Evolutionary conservation across 2,797 vertebrate genomes (phyloP), one percentile per base, ranked within the genome.

Genomic region (Phataginus tetradactyla): DNA sequence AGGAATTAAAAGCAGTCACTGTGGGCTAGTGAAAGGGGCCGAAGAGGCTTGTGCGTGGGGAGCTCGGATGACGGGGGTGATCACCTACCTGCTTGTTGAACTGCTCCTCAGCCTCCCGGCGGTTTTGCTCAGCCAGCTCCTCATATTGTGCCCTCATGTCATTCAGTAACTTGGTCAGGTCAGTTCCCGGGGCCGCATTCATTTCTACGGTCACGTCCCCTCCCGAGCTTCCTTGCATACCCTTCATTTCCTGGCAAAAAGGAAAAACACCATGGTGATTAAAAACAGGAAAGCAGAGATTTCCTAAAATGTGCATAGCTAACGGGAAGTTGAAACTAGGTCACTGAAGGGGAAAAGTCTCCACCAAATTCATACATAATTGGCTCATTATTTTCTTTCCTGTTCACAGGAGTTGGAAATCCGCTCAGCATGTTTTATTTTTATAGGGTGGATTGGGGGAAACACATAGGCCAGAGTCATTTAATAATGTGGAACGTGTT

Each of bases 81-180:
- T 0, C 0, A 68, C 34, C 29, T 78, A 96, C 98, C 98, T 97
- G 96, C 86, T 98, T 96, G 10, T 97, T 94, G 96, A 98, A 98
- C 53, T 96, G 98, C 45, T 98, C 96, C 87, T 98, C 98, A 0
- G 97, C 97, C 53, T 98, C 96, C 11, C 51, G 49, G 55, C 95
- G 95, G 90, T 98, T 98, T n/a, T 98, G 97, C 49, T 98, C 98
- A 0, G 98, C 98, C 86, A 98, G 95, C 32, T 92, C 93, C 80
- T 98, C 98, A 0, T 98, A 98, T 61, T 96, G 97, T 0, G 96
- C 66, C 57, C 98, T 79, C 98, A 98, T 97, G 32, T 96, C 96
- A 7, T 98, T 97, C 88, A 98, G 91, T n/a, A 98, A 15, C 80
- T 97, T 97, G 74, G 98, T 98, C 89, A 98, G 88, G 85, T 98